Percentiles rank a stretch among this genome's conserved stretches.
Evolutionary conservation across 2,113 vertebrate species (phyloP).

Genomic region (Aldabrachelys gigantea): DNA sequence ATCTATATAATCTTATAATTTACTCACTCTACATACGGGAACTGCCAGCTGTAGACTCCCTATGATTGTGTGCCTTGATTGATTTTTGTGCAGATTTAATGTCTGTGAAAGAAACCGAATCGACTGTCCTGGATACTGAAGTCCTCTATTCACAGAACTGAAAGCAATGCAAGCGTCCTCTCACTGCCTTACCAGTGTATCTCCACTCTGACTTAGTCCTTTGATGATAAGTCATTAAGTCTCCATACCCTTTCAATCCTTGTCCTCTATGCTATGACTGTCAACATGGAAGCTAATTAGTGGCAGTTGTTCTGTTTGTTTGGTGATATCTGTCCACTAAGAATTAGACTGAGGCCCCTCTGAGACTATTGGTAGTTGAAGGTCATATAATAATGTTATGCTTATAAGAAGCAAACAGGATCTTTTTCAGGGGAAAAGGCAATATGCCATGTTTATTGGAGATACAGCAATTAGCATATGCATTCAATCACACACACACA

Average conservation of each 20-base stretch:
- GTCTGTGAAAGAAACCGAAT: background rate
- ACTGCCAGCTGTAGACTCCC: background rate
- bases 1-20: background rate
- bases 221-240: background rate
- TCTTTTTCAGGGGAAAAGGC: too few species aligned
- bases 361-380: background rate
- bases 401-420: too few species aligned
- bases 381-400: background rate
- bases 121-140: background rate
- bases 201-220: background rate
- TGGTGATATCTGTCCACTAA: constrained; percentile 46
- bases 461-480: too few species aligned
- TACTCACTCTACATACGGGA: background rate
- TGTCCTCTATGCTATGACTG: constrained; percentile 1
- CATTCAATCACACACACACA: too few species aligned
- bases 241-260: background rate
- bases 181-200: background rate
- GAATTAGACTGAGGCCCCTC: constrained; percentile 30
- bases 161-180: background rate
- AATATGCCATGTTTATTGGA: too few species aligned
- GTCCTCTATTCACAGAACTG: background rate
- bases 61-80: background rate
- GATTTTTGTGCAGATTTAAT: background rate
- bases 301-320: constrained; percentile 48
- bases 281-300: constrained; percentile 61